Percentiles rank a stretch among this genome's conserved stretches.
These are phyloP conservation scores for Rhinoraja longicauda DNA, from an alignment of 2,797 vertebrate genomes.

Conservation along the genomic window DNA sequence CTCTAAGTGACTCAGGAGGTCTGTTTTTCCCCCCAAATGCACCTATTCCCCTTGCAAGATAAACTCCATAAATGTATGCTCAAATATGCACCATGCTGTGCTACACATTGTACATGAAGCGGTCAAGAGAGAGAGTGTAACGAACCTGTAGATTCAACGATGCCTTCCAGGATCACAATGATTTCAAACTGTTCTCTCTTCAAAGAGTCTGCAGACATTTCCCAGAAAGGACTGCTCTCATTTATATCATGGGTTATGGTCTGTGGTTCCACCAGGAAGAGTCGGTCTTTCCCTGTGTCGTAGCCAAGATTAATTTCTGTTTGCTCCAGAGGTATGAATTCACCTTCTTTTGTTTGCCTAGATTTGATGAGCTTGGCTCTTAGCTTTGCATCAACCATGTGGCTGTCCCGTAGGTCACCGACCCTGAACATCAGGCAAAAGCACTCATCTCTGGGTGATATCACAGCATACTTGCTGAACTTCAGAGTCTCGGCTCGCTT, in stretches of 20 bases:
- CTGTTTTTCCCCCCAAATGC: too few relatives aligned
- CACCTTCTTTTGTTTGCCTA: slow-evolving; percentile 68
- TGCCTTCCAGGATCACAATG: slow-evolving; percentile 73
- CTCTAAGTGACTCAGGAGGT: too few relatives aligned
- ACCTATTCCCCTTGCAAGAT: too few relatives aligned
- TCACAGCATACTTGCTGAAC: slow-evolving; percentile 70
- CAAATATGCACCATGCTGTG: neutral
- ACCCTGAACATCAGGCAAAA: slow-evolving; percentile 73
- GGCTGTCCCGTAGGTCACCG: slow-evolving; percentile 69
- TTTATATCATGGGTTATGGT: slow-evolving; percentile 69
- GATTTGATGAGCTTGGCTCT: slow-evolving; percentile 74
- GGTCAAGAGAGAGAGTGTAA: neutral
- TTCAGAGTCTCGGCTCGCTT: slow-evolving; percentile 73
- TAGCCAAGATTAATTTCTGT: slow-evolving; percentile 74
- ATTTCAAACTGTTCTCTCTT: slow-evolving; percentile 67
- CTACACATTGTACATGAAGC: neutral
- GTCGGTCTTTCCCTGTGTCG: slow-evolving; percentile 65
- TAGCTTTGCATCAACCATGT: slow-evolving; percentile 79
- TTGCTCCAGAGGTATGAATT: slow-evolving; percentile 76
- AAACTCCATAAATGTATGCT: neutral
- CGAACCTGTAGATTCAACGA: slow-evolving; percentile 72
- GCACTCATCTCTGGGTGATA: slow-evolving; percentile 62
- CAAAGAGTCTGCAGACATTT: slow-evolving; percentile 56
- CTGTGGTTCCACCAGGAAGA: slow-evolving; percentile 74
- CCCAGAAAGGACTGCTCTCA: slow-evolving; percentile 69